Base-by-base conservation (phyloP, 2,797 vertebrate species). In the Diplodus sargus region DNA sequence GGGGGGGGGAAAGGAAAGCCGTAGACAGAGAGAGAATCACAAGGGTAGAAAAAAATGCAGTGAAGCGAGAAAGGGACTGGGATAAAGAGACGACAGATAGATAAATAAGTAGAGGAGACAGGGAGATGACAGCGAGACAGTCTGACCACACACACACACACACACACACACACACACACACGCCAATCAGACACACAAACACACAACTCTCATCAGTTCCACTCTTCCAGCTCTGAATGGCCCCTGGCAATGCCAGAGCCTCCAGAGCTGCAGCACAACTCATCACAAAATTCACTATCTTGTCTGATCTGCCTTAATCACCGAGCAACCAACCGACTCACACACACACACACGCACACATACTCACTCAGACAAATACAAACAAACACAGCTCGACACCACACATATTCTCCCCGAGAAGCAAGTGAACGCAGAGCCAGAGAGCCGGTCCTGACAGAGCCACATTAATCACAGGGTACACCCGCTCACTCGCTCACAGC, bases 241-340 rank as follows among this genome's bases (percentile, higher is more conserved):
- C 89, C 90, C 76, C 82, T 80, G 89, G 92, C 88, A 76, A 80
- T 71, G 82, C 75, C 87, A 85, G 79, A 83, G 81, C 86, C 90
- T 89, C 82, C 69, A 88, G 87, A 92, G 91, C 88, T 77, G 70
- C 76, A 73, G 70, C 78, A 61, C 85, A 76, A 67, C 86, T 85
- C 90, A 85, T 90, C 88, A 82, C 84, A 82, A 92, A 92, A 87
- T 79, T 71, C 84, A 67, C 84, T 93, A 91, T 92, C 92, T 91
- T 22, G 48, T 88, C 87, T 88, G 90, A 93, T 93, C 82, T 86
- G 83, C 82, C 90, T 91, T 93, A 87, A 93, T 93, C 92, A 92
- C 78, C 86, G 72, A 89, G 84, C 87, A 91, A 83, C 83, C 82
- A 52, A 82, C 78, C 64, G 48, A 76, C 78, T 54, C 67, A 52